Conservation (phyloP, 2,888 invertebrate genomes). For the Clitarchus hookeri region DNA sequence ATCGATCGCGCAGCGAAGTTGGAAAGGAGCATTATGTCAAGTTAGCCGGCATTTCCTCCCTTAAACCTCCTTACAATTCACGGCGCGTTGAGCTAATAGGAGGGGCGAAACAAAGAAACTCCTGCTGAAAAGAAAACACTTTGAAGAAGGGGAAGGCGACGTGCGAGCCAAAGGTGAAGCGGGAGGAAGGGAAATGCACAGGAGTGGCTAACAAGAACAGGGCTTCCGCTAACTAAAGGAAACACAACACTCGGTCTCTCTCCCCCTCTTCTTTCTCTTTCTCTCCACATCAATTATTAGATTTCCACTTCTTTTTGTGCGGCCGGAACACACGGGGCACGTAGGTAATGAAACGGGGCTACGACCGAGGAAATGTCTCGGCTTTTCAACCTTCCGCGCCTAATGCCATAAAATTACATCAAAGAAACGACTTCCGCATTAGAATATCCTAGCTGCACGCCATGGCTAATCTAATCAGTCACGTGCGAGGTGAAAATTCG, state of each 20-base stretch:
- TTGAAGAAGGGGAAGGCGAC: background rate
- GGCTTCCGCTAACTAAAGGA: background rate
- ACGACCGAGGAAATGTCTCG: background rate
- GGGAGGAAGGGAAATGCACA: background rate
- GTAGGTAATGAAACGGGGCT: background rate
- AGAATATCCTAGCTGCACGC: background rate
- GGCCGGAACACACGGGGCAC: background rate
- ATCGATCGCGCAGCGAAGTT: background rate
- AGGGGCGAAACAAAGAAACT: conserved; percentile 9
- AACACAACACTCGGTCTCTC: background rate
- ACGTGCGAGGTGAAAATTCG: too few relatives aligned
- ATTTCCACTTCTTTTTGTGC: background rate
- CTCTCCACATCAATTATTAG: background rate
- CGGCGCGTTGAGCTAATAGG: conserved; percentile 10
- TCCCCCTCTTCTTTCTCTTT: too few relatives aligned
- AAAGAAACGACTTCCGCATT: background rate
- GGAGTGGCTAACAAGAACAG: background rate
- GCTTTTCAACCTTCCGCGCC: background rate
- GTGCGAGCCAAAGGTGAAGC: background rate
- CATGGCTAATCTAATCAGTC: background rate
- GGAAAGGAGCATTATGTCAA: conserved; percentile 7
- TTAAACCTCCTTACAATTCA: conserved; percentile 14
- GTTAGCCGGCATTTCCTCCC: conserved; percentile 7
- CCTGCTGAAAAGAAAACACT: conserved; percentile 4
- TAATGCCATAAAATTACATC: background rate